Evolutionary conservation across 2,888 invertebrate genomes (phyloP).

Genomic region (Spialia ferax): DNA sequence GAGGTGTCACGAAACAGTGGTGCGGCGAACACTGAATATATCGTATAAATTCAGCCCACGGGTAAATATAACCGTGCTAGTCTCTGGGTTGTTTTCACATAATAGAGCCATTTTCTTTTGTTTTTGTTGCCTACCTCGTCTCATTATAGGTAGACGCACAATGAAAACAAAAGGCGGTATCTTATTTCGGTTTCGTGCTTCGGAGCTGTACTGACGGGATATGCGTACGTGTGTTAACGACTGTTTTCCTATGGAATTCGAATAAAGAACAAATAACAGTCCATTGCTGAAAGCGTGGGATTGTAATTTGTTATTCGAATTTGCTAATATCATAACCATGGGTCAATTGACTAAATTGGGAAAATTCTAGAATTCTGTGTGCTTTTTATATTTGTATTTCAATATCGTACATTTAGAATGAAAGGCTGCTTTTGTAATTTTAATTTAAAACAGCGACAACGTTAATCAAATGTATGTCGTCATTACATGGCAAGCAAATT

Average conservation of each 20-base stretch:
- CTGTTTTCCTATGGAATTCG: not conserved
- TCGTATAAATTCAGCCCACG: conserved; percentile 85
- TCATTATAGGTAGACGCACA: conserved; percentile 80
- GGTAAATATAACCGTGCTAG: conserved; percentile 83
- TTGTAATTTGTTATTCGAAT: not conserved
- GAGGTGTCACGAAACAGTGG: conserved; percentile 62
- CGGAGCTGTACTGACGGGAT: conserved; percentile 49
- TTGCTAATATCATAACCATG: not conserved
- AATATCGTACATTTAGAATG: too few relatives aligned
- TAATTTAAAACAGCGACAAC: too few relatives aligned
- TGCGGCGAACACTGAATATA: conserved; percentile 74
- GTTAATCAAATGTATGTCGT: too few relatives aligned
- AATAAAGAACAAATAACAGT: not conserved
- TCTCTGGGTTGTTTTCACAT: conserved; percentile 85
- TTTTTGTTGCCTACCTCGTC: conserved; percentile 81
- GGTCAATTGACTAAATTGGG: too few relatives aligned
- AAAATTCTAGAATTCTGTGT: too few relatives aligned
- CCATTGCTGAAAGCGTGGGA: not conserved
- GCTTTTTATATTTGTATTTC: too few relatives aligned
- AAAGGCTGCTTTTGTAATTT: too few relatives aligned
- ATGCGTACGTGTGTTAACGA: conserved; percentile 15
- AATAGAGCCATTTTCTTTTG: conserved; percentile 86
- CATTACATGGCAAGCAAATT: too few relatives aligned
- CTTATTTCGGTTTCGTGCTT: conserved; percentile 76
- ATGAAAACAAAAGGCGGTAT: conserved; percentile 83